Conservation (phyloP, 1,140 invertebrate genomes). For the Luehdorfia chinensis region DNA sequence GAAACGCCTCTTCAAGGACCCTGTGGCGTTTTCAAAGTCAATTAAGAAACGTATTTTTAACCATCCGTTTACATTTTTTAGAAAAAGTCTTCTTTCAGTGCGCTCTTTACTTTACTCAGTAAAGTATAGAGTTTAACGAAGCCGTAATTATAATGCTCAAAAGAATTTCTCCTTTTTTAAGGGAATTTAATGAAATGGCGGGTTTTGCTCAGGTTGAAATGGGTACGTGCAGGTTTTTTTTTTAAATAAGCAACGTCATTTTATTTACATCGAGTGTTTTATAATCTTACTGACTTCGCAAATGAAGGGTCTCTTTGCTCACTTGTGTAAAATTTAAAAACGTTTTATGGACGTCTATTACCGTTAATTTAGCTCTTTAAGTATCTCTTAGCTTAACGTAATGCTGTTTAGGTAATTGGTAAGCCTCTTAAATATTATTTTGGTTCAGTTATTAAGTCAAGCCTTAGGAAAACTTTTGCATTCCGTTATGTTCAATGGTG, state of each 20-base stretch:
- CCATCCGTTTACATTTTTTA: slow-evolving; percentile 50
- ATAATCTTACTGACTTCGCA: slow-evolving; percentile 8
- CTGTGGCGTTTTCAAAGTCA: slow-evolving; percentile 49
- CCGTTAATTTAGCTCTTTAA: slow-evolving; percentile 1
- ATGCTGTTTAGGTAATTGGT: slow-evolving; percentile 12
- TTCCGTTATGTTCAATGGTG: no score
- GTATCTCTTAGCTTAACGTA: slow-evolving; percentile 6
- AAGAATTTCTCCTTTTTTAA: slow-evolving; percentile 56
- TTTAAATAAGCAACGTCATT: slow-evolving; percentile 11
- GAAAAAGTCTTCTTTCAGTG: slow-evolving; percentile 55
- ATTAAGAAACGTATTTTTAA: slow-evolving; percentile 56
- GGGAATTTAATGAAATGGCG: slow-evolving; percentile 61
- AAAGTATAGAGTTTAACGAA: slow-evolving; percentile 69
- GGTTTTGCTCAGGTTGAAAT: slow-evolving; percentile 51
- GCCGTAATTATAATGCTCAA: slow-evolving; percentile 68
- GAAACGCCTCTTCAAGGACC: slow-evolving; percentile 35
- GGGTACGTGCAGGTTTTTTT: slow-evolving; percentile 20
- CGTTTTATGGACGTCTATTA: slow-evolving; percentile 6
- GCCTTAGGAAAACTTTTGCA: slow-evolving; percentile 21
- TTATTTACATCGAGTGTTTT: slow-evolving; percentile 15
- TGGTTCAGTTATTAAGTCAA: no score
- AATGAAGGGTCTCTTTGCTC: slow-evolving; percentile 7
- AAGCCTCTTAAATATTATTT: slow-evolving; percentile 1
- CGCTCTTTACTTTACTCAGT: slow-evolving; percentile 60
- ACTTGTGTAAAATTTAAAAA: slow-evolving; percentile 5